Conservation (phyloP, 2,113 vertebrate genomes). For the Hippolais icterina region DNA sequence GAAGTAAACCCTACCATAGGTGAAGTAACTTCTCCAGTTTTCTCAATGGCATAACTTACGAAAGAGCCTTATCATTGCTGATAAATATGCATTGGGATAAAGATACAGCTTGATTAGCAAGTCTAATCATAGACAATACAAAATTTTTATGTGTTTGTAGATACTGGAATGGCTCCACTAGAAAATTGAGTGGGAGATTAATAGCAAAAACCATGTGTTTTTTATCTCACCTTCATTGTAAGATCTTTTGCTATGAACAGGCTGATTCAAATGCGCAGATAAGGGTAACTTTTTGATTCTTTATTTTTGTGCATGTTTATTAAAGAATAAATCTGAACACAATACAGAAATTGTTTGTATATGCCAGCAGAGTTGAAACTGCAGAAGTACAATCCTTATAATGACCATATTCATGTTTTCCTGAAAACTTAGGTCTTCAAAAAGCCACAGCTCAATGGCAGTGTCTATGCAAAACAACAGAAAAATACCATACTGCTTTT, state of each 20-base stretch:
- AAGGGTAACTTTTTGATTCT: neutral
- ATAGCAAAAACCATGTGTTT: neutral
- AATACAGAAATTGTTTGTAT: neutral
- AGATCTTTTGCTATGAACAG: neutral
- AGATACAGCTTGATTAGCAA: slow-evolving; percentile 2
- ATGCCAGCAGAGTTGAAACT: neutral
- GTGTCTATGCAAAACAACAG: neutral
- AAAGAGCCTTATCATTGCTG: neutral
- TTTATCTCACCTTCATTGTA: neutral
- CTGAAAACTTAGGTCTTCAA: neutral
- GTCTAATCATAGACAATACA: neutral
- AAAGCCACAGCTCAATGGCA: neutral
- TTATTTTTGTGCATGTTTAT: neutral
- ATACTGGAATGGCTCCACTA: neutral
- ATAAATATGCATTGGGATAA: neutral
- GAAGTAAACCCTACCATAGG: neutral
- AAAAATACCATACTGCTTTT: neutral
- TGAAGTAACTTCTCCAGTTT: neutral
- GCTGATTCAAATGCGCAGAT: neutral
- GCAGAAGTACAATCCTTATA: neutral
- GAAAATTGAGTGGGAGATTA: neutral
- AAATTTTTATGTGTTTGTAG: neutral
- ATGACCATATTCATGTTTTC: neutral
- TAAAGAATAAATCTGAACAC: neutral
- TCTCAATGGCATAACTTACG: neutral